Base-by-base conservation (phyloP, 1,140 invertebrate genomes). In the Oppia nitens region DNA sequence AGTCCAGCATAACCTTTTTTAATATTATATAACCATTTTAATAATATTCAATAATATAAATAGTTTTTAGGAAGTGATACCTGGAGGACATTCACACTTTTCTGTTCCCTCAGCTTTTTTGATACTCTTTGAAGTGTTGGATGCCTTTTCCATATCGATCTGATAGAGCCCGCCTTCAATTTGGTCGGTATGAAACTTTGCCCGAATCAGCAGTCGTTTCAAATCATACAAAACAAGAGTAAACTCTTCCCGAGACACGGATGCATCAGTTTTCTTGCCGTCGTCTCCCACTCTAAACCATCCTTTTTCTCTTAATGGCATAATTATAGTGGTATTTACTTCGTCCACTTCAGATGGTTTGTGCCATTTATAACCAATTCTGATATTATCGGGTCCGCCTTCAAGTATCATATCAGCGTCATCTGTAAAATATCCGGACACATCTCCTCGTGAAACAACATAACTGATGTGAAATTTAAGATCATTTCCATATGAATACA, bases 161-260 rank as follows among this genome's bases (percentile, higher is more conserved):
- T 73, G 64, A 55, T 72, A 71, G 20, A 78, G 63, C 23, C 75
- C 75, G 47, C 83, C 85, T 74, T 94, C 88, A 59, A 88, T 82
- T 74, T 98, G 93, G 69, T 93, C 89, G 0, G 85, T 87, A 69
- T 96, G 89, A 71, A 84, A 98, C 56, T 88, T 87, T 0, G 89
- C 90, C 55, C 91, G 77, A 25, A 98, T 77, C 64, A 97, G 76
- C 17, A 98, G 66, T 27, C 83, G 74, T 60, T 83, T 80, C 0
- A 98, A 66, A 63, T 88, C 78, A 3, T 81, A 76, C n/a, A 98
- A 71, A 1, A 92, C 79, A 25, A 81, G 79, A 68, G 98, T 80
- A 66, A 98, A 83, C 66, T 95, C 81, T 4, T 74, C 69, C 60
- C 87, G 76, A 1, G 80, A 79, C 2, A 86, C 85, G 6, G 75